These are phyloP conservation scores for Keiferia lycopersicella DNA, from an alignment of 2,888 invertebrate species.

Conservation along the genomic window DNA sequence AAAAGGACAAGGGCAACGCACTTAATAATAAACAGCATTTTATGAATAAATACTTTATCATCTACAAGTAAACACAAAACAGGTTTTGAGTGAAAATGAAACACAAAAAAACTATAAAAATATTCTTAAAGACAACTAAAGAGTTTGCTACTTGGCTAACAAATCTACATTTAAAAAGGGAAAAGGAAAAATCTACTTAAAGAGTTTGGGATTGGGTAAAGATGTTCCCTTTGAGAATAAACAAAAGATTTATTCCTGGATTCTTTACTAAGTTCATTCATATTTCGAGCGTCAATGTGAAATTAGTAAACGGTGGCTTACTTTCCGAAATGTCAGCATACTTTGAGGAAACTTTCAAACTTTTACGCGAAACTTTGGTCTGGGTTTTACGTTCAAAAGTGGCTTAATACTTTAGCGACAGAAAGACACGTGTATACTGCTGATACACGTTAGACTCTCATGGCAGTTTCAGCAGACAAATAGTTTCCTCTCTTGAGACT, in stretches of 20 bases:
- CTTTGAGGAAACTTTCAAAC: constrained; percentile 1
- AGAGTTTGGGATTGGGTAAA: background rate
- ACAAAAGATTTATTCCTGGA: background rate
- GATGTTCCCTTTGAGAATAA: background rate
- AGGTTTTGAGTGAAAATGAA: background rate
- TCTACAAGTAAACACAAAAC: constrained; percentile 6
- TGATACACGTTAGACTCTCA: background rate
- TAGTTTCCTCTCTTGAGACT: too few species aligned
- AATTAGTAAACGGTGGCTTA: background rate
- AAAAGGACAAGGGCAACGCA: constrained; percentile 11
- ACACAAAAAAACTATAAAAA: background rate
- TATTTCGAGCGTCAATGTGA: background rate
- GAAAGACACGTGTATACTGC: background rate
- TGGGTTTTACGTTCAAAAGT: background rate
- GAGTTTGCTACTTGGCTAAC: background rate
- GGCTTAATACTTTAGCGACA: background rate
- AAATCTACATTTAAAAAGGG: background rate
- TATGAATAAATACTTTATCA: constrained; percentile 17
- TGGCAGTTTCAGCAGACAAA: background rate
- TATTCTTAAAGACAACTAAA: background rate
- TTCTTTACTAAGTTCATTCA: background rate
- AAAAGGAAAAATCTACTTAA: constrained; percentile 13
- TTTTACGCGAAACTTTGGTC: background rate
- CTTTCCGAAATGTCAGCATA: background rate
- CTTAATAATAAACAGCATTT: constrained; percentile 6